A percentile compares a stretch with the other conserved stretches of the same genome.
These are phyloP conservation scores for Microchirus variegatus DNA, from an alignment of 2,797 vertebrate genomes.

Conservation along the genomic window DNA sequence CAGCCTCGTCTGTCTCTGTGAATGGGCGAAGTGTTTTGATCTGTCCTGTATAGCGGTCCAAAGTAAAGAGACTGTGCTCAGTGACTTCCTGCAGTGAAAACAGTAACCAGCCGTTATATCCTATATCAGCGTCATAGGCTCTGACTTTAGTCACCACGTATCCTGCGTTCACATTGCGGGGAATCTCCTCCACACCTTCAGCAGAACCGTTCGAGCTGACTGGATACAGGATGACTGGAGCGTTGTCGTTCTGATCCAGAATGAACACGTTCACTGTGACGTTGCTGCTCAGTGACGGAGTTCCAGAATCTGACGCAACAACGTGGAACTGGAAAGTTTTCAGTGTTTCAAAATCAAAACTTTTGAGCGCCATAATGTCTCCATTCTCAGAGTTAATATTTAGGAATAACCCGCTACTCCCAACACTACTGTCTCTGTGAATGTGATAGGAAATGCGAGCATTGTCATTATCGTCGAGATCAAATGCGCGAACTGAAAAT, in stretches of 20 bases:
- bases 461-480: conserved; percentile 60
- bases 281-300: no score
- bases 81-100: no score
- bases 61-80: no score
- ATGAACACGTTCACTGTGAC: no score
- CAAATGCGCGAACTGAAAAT: conserved; percentile 67
- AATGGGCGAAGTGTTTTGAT: no score
- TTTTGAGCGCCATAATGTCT: conserved; percentile 38
- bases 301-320: conserved; percentile 2
- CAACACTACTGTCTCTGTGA: conserved; percentile 8
- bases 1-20: conserved; percentile 1
- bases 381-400: conserved; percentile 65
- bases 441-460: conserved; percentile 60
- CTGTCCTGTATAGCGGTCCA: no score
- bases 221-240: conserved; percentile 37
- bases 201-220: no score
- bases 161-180: conserved; percentile 18
- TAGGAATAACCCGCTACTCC: conserved; percentile 38
- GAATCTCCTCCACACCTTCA: no score
- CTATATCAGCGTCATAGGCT: no score
- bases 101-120: no score
- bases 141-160: no score
- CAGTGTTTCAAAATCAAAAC: conserved; percentile 58
- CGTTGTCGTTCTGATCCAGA: conserved; percentile 65
- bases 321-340: conserved; percentile 44